Evolutionary conservation across 2,888 invertebrate species (phyloP).

Genomic region (Lasioglossum marginatum): DNA sequence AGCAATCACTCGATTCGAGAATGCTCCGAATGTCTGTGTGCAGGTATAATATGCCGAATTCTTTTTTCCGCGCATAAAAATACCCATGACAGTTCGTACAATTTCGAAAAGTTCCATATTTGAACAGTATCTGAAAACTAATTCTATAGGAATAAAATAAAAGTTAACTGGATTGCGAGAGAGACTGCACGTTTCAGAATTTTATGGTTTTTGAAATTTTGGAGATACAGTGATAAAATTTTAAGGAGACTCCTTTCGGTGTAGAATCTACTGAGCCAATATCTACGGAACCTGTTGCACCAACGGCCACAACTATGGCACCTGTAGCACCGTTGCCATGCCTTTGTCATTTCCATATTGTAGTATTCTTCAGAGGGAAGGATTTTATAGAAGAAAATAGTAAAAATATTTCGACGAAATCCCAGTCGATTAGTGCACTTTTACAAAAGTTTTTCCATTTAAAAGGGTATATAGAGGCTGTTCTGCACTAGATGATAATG

Average conservation of each 20-base stretch:
- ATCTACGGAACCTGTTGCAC: constrained; percentile 6
- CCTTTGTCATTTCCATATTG: background rate
- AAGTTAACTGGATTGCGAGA: background rate
- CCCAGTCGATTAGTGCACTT: background rate
- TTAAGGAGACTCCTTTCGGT: background rate
- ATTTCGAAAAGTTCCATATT: background rate
- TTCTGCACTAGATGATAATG: too few species aligned
- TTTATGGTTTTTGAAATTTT: background rate
- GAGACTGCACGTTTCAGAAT: background rate
- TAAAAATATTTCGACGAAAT: background rate
- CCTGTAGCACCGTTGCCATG: background rate
- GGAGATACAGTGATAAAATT: too few species aligned
- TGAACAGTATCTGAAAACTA: background rate
- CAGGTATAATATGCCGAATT: background rate
- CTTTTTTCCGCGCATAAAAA: background rate
- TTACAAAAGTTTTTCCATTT: too few species aligned
- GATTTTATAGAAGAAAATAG: background rate
- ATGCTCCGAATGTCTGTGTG: background rate
- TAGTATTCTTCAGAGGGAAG: background rate
- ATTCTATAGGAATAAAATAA: background rate
- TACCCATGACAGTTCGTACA: background rate
- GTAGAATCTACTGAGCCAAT: background rate
- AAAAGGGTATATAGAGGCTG: too few species aligned
- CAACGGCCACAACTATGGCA: background rate
- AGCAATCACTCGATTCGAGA: background rate